A percentile compares a stretch with the other conserved stretches of the same genome.
Evolutionary conservation across 1,140 invertebrate species (phyloP).

Genomic region (Drosophila tani): DNA sequence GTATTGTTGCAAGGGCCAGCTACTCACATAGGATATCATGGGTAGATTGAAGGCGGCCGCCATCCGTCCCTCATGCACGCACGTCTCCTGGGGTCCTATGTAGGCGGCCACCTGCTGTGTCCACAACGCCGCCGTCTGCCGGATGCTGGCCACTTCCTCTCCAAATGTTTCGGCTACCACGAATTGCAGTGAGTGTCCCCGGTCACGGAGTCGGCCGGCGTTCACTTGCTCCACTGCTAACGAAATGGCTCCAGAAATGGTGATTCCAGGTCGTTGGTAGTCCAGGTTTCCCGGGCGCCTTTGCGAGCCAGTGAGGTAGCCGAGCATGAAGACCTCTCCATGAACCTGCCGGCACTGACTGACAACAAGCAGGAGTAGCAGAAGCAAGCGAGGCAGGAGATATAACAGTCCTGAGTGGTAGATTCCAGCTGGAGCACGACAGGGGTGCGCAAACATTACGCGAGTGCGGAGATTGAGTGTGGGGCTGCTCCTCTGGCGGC

Average conservation of each 20-base stretch:
- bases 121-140: slow-evolving; percentile 94
- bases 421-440: slow-evolving; percentile 28
- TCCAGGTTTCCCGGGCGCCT: slow-evolving; percentile 90
- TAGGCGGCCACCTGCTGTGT: slow-evolving; percentile 94
- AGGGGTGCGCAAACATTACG: slow-evolving; percentile 38
- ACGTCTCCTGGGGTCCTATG: slow-evolving; percentile 98
- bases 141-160: slow-evolving; percentile 93
- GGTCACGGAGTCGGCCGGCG: slow-evolving; percentile 86
- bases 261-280: slow-evolving; percentile 90
- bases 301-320: slow-evolving; percentile 93
- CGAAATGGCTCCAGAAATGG: slow-evolving; percentile 92
- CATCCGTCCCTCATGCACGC: slow-evolving; percentile 96
- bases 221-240: slow-evolving; percentile 92
- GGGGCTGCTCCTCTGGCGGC: slow-evolving; percentile 21
- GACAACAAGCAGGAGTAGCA: slow-evolving; percentile 12
- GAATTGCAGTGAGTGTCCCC: slow-evolving; percentile 91
- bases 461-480: background rate
- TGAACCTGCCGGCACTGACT: slow-evolving; percentile 16
- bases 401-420: slow-evolving; percentile 25
- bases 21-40: slow-evolving; percentile 93
- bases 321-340: slow-evolving; percentile 86
- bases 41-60: slow-evolving; percentile 97
- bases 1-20: background rate
- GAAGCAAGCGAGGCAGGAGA: slow-evolving; percentile 20
- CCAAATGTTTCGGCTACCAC: slow-evolving; percentile 96